phyloP scores from a whole-genome alignment of 2,888 invertebrate genomes.

The Drosophila colorata region DNA sequence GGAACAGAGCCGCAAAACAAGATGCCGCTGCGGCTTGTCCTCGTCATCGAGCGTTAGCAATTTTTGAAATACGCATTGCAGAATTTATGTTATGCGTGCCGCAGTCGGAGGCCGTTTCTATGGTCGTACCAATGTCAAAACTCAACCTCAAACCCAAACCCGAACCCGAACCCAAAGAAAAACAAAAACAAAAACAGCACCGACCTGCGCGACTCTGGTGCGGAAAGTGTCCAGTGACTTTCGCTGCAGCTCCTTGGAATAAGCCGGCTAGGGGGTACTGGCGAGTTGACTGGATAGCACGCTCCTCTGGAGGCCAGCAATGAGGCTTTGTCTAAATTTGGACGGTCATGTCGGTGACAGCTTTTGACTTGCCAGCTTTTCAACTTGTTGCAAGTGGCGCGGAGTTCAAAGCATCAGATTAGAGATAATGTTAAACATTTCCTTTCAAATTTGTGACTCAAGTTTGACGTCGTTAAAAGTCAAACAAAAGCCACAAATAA shows the following conservation, averaged over 20 bases:
- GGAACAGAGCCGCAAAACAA: conserved; percentile 48
- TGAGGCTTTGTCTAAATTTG: conserved; percentile 79
- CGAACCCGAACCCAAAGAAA: conserved; percentile 38
- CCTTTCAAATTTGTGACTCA: conserved; percentile 73
- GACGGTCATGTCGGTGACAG: conserved; percentile 77
- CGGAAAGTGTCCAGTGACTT: conserved; percentile 76
- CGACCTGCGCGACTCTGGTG: conserved; percentile 25
- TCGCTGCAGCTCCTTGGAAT: conserved; percentile 54
- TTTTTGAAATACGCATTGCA: conserved; percentile 79
- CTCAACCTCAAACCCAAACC: conserved; percentile 13
- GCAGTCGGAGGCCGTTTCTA: conserved; percentile 57
- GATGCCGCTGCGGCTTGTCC: conserved; percentile 33
- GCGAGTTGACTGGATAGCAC: conserved; percentile 15
- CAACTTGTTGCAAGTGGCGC: conserved; percentile 70
- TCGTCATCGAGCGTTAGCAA: conserved; percentile 64
- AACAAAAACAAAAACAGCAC: conserved; percentile 34
- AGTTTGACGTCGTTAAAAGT: conserved; percentile 31
- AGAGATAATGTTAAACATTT: conserved; percentile 73
- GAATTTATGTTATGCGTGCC: conserved; percentile 80
- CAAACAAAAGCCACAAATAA: conserved; percentile 39
- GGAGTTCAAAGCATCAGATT: conserved; percentile 76
- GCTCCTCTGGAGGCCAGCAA: conserved; percentile 69
- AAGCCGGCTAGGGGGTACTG: conserved; percentile 9
- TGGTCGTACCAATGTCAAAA: conserved; percentile 60
- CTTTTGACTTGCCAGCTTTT: conserved; percentile 71